Conservation (phyloP, 2,797 vertebrate species). For the Aotus griseimembra region DNA sequence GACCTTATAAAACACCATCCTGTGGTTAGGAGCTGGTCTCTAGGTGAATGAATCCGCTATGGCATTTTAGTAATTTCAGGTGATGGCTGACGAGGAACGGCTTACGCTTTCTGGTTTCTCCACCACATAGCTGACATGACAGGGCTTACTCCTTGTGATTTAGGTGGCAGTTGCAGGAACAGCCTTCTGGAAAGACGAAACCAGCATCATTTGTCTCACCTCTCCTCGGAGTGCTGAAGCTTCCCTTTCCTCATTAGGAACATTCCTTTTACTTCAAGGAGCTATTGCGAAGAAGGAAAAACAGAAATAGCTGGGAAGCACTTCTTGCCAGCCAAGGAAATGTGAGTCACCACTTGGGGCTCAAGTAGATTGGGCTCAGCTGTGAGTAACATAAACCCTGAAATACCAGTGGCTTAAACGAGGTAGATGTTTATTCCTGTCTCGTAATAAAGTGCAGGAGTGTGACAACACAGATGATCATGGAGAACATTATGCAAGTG, state of each 20-base stretch:
- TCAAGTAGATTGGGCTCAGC: conserved; percentile 11
- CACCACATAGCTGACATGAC: background rate
- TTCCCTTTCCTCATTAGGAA: conserved; percentile 57
- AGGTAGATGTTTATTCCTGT: conserved; percentile 12
- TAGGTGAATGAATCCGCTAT: background rate
- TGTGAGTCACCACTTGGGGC: conserved; percentile 34
- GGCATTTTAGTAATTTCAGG: conserved; percentile 3
- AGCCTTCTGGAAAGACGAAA: conserved; percentile 58
- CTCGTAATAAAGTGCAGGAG: conserved; percentile 6
- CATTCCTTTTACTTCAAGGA: conserved; percentile 56
- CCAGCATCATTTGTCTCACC: background rate
- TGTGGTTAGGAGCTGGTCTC: background rate
- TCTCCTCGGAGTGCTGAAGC: background rate
- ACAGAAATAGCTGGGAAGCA: conserved; percentile 10
- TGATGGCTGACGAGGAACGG: background rate
- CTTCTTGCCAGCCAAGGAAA: background rate
- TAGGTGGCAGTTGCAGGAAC: conserved; percentile 3
- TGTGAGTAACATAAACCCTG: conserved; percentile 8
- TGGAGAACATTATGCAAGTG: background rate
- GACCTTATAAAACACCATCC: conserved; percentile 4
- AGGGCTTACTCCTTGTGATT: conserved; percentile 13
- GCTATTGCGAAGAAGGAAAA: conserved; percentile 44
- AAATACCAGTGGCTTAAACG: background rate
- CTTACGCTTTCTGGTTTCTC: conserved; percentile 38
- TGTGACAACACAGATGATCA: background rate